Evolutionary conservation across 2,888 invertebrate species (phyloP).

Genomic region (Trachelus troglodyta): DNA sequence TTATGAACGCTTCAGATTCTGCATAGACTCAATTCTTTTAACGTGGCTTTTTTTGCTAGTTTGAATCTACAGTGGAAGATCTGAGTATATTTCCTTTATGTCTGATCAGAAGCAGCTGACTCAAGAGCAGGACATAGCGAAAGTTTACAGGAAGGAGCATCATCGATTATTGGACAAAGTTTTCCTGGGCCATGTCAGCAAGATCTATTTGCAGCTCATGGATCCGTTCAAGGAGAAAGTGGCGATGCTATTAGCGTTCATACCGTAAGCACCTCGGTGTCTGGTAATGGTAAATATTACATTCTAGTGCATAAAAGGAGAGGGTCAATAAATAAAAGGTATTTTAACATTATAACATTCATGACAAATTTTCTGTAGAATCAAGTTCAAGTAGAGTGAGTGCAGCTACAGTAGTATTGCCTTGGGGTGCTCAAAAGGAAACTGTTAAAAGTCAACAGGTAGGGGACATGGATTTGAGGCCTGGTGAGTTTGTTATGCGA

Average conservation of each 20-base stretch:
- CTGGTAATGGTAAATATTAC: conserved; percentile 58
- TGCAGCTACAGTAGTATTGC: conserved; percentile 69
- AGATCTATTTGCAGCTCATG: conserved; percentile 53
- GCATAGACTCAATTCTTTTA: background rate
- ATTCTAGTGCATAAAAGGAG: background rate
- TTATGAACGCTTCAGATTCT: background rate
- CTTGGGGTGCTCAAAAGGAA: conserved; percentile 88
- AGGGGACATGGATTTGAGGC: conserved; percentile 77
- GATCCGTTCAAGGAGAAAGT: conserved; percentile 54
- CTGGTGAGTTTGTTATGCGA: conserved; percentile 97
- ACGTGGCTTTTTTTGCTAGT: background rate
- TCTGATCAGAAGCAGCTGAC: conserved; percentile 52
- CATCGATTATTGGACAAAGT: conserved; percentile 45
- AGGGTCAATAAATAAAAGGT: background rate
- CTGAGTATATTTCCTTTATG: conserved; percentile 2
- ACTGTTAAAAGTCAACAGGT: conserved; percentile 61
- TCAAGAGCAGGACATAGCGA: conserved; percentile 53
- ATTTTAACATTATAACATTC: background rate
- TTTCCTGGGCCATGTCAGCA: conserved; percentile 44
- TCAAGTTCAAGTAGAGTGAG: conserved; percentile 62
- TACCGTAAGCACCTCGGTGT: conserved; percentile 61
- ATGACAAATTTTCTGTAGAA: conserved; percentile 40
- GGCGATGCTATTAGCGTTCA: conserved; percentile 61
- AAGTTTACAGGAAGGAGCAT: conserved; percentile 48
- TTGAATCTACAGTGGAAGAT: background rate